phyloP scores from a whole-genome alignment of 2,888 invertebrate species.

The Spialia ferax region DNA sequence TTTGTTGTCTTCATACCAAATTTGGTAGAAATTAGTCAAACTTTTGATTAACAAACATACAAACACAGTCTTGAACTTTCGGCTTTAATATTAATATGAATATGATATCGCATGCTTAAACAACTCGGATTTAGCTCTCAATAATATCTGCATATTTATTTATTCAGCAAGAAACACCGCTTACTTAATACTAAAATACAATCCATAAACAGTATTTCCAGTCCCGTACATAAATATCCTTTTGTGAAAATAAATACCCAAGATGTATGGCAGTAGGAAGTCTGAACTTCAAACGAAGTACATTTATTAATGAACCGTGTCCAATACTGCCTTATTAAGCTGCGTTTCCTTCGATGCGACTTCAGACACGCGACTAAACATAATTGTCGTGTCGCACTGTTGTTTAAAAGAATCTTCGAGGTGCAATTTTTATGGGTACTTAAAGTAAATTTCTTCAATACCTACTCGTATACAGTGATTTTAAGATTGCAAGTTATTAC shows the following conservation, averaged over 20 bases:
- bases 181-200: slow-evolving; percentile 7
- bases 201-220: slow-evolving; percentile 10
- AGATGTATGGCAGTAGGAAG: slow-evolving; percentile 35
- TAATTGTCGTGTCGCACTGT: neutral
- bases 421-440: too few species aligned
- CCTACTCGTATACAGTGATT: too few species aligned
- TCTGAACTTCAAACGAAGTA: slow-evolving; percentile 34
- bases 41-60: too few species aligned
- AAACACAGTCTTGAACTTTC: too few species aligned
- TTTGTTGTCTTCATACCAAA: too few species aligned
- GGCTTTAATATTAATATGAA: too few species aligned
- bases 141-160: neutral
- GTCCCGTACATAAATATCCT: slow-evolving; percentile 12
- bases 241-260: slow-evolving; percentile 32
- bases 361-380: slow-evolving; percentile 11
- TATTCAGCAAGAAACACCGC: neutral
- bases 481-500: too few species aligned
- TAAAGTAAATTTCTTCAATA: too few species aligned
- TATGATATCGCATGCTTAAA: too few species aligned
- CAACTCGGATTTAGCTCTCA: too few species aligned
- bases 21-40: too few species aligned
- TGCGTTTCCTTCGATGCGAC: slow-evolving; percentile 17
- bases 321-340: slow-evolving; percentile 20
- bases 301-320: slow-evolving; percentile 40
- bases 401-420: too few species aligned